Evolutionary conservation across 1,140 invertebrate genomes (phyloP).

Genomic region (Physella acuta): DNA sequence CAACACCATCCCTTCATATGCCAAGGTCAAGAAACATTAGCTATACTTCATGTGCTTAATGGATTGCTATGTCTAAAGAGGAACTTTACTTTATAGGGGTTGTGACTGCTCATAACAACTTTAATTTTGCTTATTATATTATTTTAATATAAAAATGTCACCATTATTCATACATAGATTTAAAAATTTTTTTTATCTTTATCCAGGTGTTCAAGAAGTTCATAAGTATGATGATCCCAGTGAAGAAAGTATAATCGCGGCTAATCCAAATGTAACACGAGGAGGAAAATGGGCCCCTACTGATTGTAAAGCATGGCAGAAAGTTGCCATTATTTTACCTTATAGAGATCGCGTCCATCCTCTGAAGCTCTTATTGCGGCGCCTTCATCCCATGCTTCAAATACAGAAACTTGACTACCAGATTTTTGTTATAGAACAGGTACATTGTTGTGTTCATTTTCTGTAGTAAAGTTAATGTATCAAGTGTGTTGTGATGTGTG

Average conservation of each 20-base stretch:
- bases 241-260: slow-evolving; percentile 10
- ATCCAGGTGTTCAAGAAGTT: slow-evolving; percentile 3
- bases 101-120: no score
- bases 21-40: no score
- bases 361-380: slow-evolving; percentile 48
- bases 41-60: no score
- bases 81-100: no score
- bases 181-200: no score
- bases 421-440: slow-evolving; percentile 58
- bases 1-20: no score
- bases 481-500: no score
- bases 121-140: no score
- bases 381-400: slow-evolving; percentile 53
- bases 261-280: slow-evolving; percentile 11
- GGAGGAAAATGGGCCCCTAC: slow-evolving; percentile 12
- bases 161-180: no score
- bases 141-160: no score
- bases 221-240: slow-evolving; percentile 9
- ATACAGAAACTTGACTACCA: slow-evolving; percentile 52
- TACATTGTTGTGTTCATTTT: slow-evolving; percentile 27
- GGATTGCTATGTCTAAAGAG: no score
- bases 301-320: slow-evolving; percentile 20
- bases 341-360: slow-evolving; percentile 58
- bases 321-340: slow-evolving; percentile 18
- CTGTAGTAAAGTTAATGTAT: background rate